Conservation (phyloP, 2,888 invertebrate genomes). For the Pseudococcus jackbeardsleyi region DNA sequence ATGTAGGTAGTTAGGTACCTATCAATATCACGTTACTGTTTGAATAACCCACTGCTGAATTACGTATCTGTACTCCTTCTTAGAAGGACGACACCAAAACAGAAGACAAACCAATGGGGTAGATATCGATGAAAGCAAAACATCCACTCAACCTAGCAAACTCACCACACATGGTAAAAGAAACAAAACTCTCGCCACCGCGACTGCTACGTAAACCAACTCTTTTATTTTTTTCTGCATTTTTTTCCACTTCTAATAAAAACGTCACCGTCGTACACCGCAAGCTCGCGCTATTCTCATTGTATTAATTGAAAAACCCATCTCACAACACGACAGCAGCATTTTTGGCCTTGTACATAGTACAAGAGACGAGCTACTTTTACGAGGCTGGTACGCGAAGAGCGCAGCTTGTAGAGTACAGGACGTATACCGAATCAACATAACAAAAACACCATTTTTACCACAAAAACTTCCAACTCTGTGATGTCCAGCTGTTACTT, state of each 20-base stretch:
- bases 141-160: background rate
- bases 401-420: too few relatives aligned
- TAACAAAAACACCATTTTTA: constrained; percentile 55
- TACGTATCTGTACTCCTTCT: too few relatives aligned
- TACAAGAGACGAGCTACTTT: background rate
- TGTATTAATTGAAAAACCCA: constrained; percentile 36
- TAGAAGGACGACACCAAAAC: too few relatives aligned
- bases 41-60: too few relatives aligned
- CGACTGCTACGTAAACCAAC: background rate
- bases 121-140: background rate
- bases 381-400: background rate
- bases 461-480: constrained; percentile 49
- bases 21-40: too few relatives aligned
- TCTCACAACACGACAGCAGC: constrained; percentile 21
- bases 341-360: background rate
- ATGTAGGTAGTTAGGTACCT: too few relatives aligned
- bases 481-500: constrained; percentile 36
- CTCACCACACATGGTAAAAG: background rate
- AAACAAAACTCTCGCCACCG: background rate
- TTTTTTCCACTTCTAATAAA: constrained; percentile 5
- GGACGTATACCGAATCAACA: constrained; percentile 24
- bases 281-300: background rate
- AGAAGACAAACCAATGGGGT: too few relatives aligned
- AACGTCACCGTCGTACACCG: constrained; percentile 42
- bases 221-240: background rate